Conservation (phyloP, 2,797 vertebrate species). For the Anabas testudineus region DNA sequence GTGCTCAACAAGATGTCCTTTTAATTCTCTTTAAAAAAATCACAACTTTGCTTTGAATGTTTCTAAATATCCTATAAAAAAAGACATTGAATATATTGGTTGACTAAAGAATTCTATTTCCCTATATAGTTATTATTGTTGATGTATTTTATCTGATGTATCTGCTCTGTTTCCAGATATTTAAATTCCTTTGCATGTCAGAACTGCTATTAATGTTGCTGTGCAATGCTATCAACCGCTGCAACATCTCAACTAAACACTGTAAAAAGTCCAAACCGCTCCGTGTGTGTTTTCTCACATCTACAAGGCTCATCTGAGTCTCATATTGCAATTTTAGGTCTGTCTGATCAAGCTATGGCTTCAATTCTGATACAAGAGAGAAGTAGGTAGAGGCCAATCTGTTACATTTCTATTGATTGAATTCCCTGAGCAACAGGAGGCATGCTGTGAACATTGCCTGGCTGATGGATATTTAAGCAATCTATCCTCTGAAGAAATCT, state of each 20-base stretch:
- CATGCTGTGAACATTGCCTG: constrained; percentile 4
- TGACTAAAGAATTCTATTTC: not conserved
- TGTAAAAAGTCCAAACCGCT: constrained; percentile 14
- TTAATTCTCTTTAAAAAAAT: no score
- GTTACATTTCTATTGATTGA: constrained; percentile 48
- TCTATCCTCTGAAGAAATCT: constrained; percentile 41
- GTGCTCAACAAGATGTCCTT: no score
- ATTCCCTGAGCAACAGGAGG: constrained; percentile 41
- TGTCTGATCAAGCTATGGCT: constrained; percentile 20
- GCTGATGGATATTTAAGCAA: constrained; percentile 36
- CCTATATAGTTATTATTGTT: constrained; percentile 9
- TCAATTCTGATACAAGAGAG: not conserved
- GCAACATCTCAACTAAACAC: constrained; percentile 21
- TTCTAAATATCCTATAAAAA: not conserved
- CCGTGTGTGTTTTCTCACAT: constrained; percentile 8
- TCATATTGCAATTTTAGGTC: not conserved
- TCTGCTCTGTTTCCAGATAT: constrained; percentile 42
- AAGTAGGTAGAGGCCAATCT: constrained; percentile 21
- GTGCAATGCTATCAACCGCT: not conserved
- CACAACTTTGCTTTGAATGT: not conserved
- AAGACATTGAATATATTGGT: constrained; percentile 8
- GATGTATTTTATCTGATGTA: constrained; percentile 28
- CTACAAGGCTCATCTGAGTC: constrained; percentile 2
- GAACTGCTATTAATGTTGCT: constrained; percentile 17
- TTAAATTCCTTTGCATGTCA: constrained; percentile 37